A percentile compares a stretch with the other conserved stretches of the same genome.
Conservation (phyloP, 1,140 invertebrate genomes). For the Drosophila mauritiana region DNA sequence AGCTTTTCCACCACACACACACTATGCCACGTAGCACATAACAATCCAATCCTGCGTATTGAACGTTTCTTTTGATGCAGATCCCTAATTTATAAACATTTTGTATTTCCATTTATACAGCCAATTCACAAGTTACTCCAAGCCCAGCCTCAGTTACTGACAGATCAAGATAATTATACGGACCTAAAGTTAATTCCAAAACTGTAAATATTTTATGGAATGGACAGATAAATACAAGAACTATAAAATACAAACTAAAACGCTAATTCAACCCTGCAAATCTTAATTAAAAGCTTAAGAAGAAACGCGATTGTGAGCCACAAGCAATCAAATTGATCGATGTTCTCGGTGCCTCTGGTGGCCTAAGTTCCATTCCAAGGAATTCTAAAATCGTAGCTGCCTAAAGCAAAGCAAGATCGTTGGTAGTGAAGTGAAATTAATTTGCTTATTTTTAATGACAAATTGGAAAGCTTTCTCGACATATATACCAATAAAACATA, state of each 20-base stretch:
- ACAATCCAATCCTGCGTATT: constrained; percentile 28
- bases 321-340: constrained; percentile 45
- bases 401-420: constrained; percentile 17
- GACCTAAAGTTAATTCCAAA: constrained; percentile 33
- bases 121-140: background rate
- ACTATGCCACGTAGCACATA: constrained; percentile 12
- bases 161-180: constrained; percentile 29
- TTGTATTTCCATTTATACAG: constrained; percentile 14
- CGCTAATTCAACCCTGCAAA: constrained; percentile 11
- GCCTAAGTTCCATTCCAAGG: constrained; percentile 37
- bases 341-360: constrained; percentile 40
- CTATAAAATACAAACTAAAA: constrained; percentile 26
- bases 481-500: constrained; percentile 11
- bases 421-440: constrained; percentile 7
- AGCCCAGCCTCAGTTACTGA: constrained; percentile 2
- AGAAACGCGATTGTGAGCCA: background rate
- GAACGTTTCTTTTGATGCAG: constrained; percentile 24
- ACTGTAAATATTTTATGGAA: constrained; percentile 48
- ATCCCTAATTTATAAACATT: constrained; percentile 31
- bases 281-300: too few species aligned
- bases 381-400: constrained; percentile 29
- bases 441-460: constrained; percentile 16
- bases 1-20: constrained; percentile 9
- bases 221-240: constrained; percentile 34
- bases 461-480: constrained; percentile 42